Percentiles rank a stretch among this genome's conserved stretches.
These are phyloP conservation scores for Lophochroa leadbeateri DNA, from an alignment of 2,113 vertebrate genomes.

Conservation along the genomic window DNA sequence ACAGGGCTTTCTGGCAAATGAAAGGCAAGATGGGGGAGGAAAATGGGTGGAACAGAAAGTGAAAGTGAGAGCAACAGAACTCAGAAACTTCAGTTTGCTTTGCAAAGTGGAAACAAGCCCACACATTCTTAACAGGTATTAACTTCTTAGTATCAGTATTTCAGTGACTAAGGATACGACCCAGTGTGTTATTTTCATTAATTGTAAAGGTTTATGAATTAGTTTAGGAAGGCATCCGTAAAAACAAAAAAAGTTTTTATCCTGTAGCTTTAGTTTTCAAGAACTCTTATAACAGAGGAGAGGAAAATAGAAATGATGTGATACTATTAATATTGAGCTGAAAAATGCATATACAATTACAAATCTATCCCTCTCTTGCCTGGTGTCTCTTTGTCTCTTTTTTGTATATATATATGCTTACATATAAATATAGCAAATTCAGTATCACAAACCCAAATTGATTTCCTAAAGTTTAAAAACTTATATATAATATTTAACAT, in stretches of 20 bases:
- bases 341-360: background rate
- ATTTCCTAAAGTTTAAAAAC: background rate
- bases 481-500: background rate
- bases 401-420: background rate
- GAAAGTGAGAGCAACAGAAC: constrained; percentile 32
- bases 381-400: background rate
- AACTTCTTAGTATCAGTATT: background rate
- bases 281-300: background rate
- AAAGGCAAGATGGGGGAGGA: constrained; percentile 67
- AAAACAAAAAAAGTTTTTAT: background rate
- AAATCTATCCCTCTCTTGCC: background rate
- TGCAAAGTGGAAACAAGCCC: background rate
- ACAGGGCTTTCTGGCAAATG: constrained; percentile 78
- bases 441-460: background rate
- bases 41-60: constrained; percentile 46
- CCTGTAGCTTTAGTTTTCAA: background rate
- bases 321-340: background rate
- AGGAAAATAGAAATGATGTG: background rate
- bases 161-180: background rate
- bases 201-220: background rate
- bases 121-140: background rate
- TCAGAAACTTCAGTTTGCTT: background rate
- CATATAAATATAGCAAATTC: background rate
- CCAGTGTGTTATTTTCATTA: background rate
- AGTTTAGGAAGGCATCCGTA: background rate